phyloP scores from a whole-genome alignment of 2,797 vertebrate genomes.

The Amblyopsis hoosieri region DNA sequence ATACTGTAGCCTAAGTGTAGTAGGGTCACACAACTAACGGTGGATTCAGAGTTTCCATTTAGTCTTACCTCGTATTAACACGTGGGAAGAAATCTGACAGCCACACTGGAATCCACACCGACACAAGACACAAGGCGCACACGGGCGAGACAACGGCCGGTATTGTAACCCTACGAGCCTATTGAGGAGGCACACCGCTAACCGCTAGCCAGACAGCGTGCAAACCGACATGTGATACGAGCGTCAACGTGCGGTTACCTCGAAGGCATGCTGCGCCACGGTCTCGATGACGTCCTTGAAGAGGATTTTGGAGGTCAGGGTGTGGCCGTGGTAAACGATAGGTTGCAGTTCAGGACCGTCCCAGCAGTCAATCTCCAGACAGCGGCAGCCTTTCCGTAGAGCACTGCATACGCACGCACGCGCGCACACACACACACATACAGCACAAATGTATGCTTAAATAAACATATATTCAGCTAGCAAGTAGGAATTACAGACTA shows the following conservation, averaged over 20 bases:
- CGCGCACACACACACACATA: background rate
- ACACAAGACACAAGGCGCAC: no score
- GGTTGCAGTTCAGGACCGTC: conserved; percentile 83
- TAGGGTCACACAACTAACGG: conserved; percentile 3
- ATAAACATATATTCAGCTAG: background rate
- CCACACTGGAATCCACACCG: no score
- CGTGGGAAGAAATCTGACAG: no score
- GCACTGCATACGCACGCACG: conserved; percentile 66
- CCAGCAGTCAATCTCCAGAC: conserved; percentile 92
- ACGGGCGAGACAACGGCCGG: no score
- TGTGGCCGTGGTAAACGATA: conserved; percentile 86
- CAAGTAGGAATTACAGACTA: no score
- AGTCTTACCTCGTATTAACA: no score
- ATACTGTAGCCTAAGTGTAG: no score
- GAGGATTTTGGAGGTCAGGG: conserved; percentile 85
- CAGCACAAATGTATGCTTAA: background rate
- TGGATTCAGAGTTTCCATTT: no score
- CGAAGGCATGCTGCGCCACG: conserved; percentile 82
- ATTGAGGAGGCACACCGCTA: no score
- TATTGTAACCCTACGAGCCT: no score
- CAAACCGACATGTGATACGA: no score
- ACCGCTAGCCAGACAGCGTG: no score
- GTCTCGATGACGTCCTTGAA: conserved; percentile 85
- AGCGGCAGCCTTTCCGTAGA: conserved; percentile 87
- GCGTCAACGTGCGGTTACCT: conserved; percentile 66